These are phyloP conservation scores for Calliphora vicina DNA, from an alignment of 1,140 invertebrate genomes.

Conservation along the genomic window DNA sequence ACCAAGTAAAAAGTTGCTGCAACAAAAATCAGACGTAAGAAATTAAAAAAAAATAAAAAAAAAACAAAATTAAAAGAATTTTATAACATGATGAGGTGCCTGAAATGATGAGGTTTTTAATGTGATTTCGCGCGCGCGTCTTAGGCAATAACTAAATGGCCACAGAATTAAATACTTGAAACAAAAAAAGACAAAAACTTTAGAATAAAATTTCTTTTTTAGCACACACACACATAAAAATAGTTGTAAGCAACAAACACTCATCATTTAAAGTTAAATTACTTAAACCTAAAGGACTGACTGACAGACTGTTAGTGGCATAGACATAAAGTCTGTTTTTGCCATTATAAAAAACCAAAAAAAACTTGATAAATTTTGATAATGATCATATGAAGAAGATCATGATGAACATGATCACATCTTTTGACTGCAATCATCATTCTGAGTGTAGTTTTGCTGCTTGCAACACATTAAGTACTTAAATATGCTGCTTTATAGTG, in stretches of 20 bases:
- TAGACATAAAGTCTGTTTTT: neutral
- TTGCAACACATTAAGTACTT: neutral
- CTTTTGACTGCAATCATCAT: neutral
- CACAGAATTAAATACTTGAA: neutral
- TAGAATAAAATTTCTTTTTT: neutral
- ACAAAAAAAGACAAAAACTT: neutral
- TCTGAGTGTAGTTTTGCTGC: no score
- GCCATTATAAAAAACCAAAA: neutral
- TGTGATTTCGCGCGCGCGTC: constrained; percentile 11
- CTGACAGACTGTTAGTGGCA: neutral
- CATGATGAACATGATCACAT: neutral
- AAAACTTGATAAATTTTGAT: neutral
- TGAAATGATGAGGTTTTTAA: constrained; percentile 26
- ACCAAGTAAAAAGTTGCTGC: neutral
- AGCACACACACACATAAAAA: neutral
- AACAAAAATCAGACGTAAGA: neutral
- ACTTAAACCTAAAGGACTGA: neutral
- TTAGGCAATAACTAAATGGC: neutral
- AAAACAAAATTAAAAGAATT: neutral
- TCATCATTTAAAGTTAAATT: neutral
- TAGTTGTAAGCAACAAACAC: neutral
- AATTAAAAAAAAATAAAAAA: neutral
- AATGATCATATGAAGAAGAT: neutral
- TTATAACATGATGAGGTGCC: constrained; percentile 26
- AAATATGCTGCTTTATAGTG: neutral